Percentiles rank a stretch among this genome's conserved stretches.
Evolutionary conservation across 2,113 vertebrate species (phyloP).

Genomic region (Ellobius talpinus): DNA sequence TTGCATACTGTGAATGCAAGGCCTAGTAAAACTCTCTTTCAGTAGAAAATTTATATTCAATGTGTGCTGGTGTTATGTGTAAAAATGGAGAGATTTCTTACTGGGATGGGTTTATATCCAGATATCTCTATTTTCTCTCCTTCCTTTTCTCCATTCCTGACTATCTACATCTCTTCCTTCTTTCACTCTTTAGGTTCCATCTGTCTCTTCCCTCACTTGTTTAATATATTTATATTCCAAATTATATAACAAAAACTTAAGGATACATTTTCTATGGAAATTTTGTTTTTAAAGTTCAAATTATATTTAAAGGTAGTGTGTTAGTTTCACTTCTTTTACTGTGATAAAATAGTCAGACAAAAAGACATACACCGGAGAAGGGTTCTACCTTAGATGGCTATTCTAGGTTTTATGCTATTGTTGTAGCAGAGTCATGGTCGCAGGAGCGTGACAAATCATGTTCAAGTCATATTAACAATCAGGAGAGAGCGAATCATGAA

Average conservation of each 20-base stretch:
- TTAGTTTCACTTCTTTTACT: neutral
- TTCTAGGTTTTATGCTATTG: neutral
- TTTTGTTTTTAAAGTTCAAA: neutral
- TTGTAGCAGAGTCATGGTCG: too few relatives aligned
- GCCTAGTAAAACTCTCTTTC: neutral
- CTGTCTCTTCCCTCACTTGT: too few relatives aligned
- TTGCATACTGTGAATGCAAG: conserved; percentile 18
- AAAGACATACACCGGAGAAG: neutral
- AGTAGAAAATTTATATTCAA: neutral
- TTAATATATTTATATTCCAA: neutral
- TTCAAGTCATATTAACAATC: neutral
- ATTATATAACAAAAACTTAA: neutral
- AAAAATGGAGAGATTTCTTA: neutral
- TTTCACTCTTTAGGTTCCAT: rapidly evolving
- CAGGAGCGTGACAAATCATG: neutral
- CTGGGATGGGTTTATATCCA: neutral
- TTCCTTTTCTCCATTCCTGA: rapidly evolving
- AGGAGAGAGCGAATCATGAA: neutral
- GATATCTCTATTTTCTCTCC: rapidly evolving
- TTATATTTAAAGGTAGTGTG: neutral
- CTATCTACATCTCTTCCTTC: neutral
- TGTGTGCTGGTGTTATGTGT: neutral
- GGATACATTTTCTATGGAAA: neutral
- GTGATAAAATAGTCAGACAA: neutral
- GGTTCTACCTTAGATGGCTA: too few relatives aligned